phyloP scores from a whole-genome alignment of 2,113 vertebrate species.

The Otis tarda region DNA sequence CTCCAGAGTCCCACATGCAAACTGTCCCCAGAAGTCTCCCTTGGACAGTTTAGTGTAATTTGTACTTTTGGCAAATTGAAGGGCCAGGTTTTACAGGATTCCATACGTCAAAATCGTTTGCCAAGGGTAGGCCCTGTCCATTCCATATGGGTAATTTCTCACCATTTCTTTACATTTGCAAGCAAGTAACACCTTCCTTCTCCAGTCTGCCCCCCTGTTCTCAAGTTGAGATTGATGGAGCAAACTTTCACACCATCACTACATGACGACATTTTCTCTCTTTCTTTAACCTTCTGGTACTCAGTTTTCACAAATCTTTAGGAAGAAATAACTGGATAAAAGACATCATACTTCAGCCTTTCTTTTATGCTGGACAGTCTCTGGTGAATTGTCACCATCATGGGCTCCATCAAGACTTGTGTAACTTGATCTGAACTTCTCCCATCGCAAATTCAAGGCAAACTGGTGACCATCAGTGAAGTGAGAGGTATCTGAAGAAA shows the following conservation, averaged over 20 bases:
- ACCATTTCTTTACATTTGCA: background rate
- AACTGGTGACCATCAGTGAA: fast-evolving
- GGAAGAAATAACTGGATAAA: background rate
- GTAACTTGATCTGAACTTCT: background rate
- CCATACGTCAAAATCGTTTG: background rate
- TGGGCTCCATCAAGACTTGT: background rate
- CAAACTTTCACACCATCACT: background rate
- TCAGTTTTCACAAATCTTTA: background rate
- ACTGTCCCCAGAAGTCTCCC: background rate
- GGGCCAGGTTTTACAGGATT: background rate
- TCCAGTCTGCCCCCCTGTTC: background rate
- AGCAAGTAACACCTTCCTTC: background rate
- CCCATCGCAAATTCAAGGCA: background rate
- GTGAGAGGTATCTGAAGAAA: background rate
- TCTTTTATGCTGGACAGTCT: background rate
- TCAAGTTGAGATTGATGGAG: background rate
- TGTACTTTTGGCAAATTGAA: background rate
- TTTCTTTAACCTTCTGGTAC: background rate
- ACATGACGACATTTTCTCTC: background rate
- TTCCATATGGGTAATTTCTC: background rate
- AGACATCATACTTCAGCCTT: fast-evolving
- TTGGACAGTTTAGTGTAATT: background rate
- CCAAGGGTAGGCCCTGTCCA: background rate
- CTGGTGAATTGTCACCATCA: background rate
- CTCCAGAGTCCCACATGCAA: background rate